A percentile compares a stretch with the other conserved stretches of the same genome.
Conservation (phyloP, 1,140 invertebrate genomes). For the Batillaria attramentaria region DNA sequence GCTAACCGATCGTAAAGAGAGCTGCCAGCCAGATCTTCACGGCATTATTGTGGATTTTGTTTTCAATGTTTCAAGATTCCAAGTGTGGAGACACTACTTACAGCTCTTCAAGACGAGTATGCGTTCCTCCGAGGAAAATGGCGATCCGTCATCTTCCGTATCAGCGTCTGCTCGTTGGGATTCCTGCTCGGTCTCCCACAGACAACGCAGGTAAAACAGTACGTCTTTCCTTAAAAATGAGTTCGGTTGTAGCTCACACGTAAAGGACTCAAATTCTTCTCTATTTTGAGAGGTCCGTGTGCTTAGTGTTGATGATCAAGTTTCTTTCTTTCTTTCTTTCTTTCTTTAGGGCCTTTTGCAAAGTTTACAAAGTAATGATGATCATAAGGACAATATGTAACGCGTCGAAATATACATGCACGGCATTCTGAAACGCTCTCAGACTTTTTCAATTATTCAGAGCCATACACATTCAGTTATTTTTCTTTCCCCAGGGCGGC, state of each 20-base stretch:
- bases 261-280: neutral
- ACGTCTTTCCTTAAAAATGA: neutral
- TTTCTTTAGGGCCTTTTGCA: too few relatives aligned
- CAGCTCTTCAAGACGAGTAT: constrained; percentile 52
- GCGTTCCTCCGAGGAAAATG: constrained; percentile 36
- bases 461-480: neutral
- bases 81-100: constrained; percentile 52
- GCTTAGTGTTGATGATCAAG: too few relatives aligned
- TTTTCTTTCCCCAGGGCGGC: constrained; percentile 74
- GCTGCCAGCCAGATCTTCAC: too few relatives aligned
- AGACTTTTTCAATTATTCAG: too few relatives aligned
- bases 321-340: too few relatives aligned
- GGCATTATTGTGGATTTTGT: constrained; percentile 73
- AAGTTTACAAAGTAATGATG: too few relatives aligned
- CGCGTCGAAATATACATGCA: too few relatives aligned
- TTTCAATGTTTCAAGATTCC: constrained; percentile 42
- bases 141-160: constrained; percentile 48
- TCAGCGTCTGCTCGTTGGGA: constrained; percentile 75
- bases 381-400: too few relatives aligned
- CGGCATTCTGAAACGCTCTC: too few relatives aligned
- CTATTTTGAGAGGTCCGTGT: neutral
- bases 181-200: constrained; percentile 79
- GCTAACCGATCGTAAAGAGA: too few relatives aligned
- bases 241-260: neutral
- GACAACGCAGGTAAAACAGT: constrained; percentile 77